phyloP scores from a whole-genome alignment of 2,113 vertebrate genomes.

The Paradisaea rubra region DNA sequence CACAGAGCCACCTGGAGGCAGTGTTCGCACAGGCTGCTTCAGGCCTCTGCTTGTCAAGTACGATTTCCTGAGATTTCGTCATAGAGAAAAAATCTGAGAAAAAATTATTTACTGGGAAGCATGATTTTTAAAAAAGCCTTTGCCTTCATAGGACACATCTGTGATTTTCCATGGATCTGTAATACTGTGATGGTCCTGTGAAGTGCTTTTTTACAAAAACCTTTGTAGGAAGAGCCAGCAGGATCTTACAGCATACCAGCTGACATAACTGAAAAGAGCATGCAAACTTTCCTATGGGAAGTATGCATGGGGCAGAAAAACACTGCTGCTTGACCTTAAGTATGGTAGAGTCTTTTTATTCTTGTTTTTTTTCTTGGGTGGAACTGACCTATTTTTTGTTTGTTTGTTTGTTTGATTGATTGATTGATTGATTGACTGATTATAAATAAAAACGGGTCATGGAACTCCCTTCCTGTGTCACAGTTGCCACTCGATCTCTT shows the following conservation, averaged over 20 bases:
- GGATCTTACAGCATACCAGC: not conserved
- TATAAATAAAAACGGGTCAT: not conserved
- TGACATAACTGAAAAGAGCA: not conserved
- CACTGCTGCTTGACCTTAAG: not conserved
- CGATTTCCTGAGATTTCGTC: not conserved
- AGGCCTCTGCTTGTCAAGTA: accelerated
- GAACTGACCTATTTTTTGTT: not conserved
- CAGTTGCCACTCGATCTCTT: not conserved
- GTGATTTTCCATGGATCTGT: not conserved
- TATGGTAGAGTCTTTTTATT: not conserved
- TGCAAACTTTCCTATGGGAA: not conserved
- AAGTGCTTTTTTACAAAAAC: not conserved
- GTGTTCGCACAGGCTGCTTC: not conserved
- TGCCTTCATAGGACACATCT: not conserved
- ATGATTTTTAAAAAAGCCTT: not conserved
- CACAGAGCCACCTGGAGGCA: not conserved
- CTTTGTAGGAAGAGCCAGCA: not conserved
- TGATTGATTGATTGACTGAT: not conserved
- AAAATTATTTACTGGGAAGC: not conserved
- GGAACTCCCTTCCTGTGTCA: not conserved
- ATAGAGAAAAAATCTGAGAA: not conserved
- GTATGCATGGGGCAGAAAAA: not conserved
- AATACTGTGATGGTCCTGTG: not conserved
- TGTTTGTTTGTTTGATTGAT: not conserved
- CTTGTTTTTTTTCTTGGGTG: not conserved